Percentiles rank a stretch among this genome's conserved stretches.
phyloP scores from a whole-genome alignment of 2,113 vertebrate species.

The Pheucticus melanocephalus region DNA sequence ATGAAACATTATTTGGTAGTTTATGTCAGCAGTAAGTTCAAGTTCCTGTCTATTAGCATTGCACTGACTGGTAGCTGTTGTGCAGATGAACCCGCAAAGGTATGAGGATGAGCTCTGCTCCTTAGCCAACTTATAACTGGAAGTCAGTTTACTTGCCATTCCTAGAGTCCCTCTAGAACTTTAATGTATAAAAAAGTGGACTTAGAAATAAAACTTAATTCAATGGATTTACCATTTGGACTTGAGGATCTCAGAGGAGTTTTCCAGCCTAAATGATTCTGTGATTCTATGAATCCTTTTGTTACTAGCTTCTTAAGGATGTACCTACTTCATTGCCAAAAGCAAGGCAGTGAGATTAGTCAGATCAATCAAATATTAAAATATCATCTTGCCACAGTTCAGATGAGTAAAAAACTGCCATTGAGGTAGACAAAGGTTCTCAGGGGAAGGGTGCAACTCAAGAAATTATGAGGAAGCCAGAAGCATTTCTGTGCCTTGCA shows the following conservation, averaged over 20 bases:
- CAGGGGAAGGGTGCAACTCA: neutral
- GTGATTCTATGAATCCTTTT: neutral
- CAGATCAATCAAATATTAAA: neutral
- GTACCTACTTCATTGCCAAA: neutral
- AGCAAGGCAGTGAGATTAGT: neutral
- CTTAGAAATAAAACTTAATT: neutral
- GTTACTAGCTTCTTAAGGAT: neutral
- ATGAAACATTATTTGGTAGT: neutral
- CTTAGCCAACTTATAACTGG: neutral
- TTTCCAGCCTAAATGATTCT: neutral
- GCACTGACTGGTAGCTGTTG: neutral
- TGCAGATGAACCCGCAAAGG: neutral
- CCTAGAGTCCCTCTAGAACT: neutral
- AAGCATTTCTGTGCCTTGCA: neutral
- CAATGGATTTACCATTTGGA: neutral
- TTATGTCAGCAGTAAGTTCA: neutral
- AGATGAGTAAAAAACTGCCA: neutral
- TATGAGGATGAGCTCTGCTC: neutral
- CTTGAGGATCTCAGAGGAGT: neutral
- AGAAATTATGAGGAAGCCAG: neutral
- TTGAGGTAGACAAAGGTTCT: neutral
- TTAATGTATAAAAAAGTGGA: neutral
- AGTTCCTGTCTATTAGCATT: neutral
- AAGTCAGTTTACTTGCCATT: neutral
- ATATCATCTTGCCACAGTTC: neutral